A percentile compares a stretch with the other conserved stretches of the same genome.
These are phyloP conservation scores for Apis cerana DNA, from an alignment of 1,140 invertebrate species.

Conservation along the genomic window DNA sequence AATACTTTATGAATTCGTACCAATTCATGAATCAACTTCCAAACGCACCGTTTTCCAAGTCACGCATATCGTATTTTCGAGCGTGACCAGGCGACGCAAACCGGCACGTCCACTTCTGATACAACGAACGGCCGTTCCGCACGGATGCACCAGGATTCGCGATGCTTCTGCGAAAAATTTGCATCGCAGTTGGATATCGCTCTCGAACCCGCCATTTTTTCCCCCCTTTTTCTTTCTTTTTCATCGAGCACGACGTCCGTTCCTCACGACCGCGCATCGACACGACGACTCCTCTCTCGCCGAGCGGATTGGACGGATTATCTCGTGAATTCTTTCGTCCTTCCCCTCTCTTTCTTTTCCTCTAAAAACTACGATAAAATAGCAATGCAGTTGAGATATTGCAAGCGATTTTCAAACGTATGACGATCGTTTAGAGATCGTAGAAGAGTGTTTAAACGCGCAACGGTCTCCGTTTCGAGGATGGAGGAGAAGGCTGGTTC, in stretches of 20 bases:
- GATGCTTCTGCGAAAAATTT: slow-evolving; percentile 21
- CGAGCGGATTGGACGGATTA: no score
- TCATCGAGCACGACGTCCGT: neutral
- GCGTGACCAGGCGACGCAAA: slow-evolving; percentile 58
- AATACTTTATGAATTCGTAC: slow-evolving; percentile 30
- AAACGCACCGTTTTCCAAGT: slow-evolving; percentile 59
- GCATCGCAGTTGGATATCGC: slow-evolving; percentile 1
- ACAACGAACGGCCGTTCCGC: slow-evolving; percentile 42
- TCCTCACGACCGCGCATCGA: slow-evolving; percentile 7
- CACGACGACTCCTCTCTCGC: neutral
- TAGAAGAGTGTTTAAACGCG: neutral
- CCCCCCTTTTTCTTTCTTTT: no score
- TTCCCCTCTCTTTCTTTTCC: no score
- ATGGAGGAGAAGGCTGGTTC: slow-evolving; percentile 14
- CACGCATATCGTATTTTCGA: slow-evolving; percentile 62
- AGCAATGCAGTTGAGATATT: neutral
- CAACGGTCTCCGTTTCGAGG: neutral
- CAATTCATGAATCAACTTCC: slow-evolving; percentile 58
- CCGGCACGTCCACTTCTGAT: slow-evolving; percentile 31
- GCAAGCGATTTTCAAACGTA: neutral
- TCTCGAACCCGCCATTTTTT: neutral
- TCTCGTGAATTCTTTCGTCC: no score
- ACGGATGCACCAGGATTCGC: slow-evolving; percentile 48
- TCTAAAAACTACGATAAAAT: no score
- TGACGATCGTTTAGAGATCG: no score